Evolutionary conservation across 2,113 vertebrate genomes (phyloP), one percentile per base, ranked within the genome.

Genomic region (Puntigrus tetrazona): DNA sequence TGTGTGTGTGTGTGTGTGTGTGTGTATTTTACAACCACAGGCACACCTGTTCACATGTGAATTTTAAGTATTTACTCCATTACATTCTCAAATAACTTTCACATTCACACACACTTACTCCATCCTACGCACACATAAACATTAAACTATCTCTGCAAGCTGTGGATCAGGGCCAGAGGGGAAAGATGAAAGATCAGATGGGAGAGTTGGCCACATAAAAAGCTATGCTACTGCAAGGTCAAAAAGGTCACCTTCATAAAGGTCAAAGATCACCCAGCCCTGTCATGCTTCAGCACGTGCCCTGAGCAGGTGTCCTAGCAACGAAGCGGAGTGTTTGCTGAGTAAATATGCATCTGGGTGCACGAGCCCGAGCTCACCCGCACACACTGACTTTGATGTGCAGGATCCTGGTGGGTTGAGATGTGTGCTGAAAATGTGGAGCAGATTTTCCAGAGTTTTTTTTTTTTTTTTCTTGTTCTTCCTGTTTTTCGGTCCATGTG

Each of bases 241-340:
- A 63, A 43, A 63, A 57, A 83, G 85, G 83, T 88, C 76, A 50
- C 70, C 84, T 84, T 80, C 61, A 75, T 52, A 77, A 82, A 76
- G 89, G 88, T 91, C 88, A 92, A 84, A 91, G 87, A 85, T 92
- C 90, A 88, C 67, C 52, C 61, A 72, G 22, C 73, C 84, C 76
- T 25, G 87, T 88, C 85, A 77, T 74, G 73, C 81, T 85, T 86
- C 74, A 86, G 86, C 90, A 88, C 74, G 81, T 91, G 91, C 82
- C 88, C 85, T 31, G 7, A 86, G 84, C 89, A 89, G 89, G 88
- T 92, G 86, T 91, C 92, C 88, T 88, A 88, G 90, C 93, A 93
- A 91, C 78, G 81, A 55, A 74, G 52, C 41, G 31, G 61, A 72
- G 80, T 85, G 84, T 84, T 57, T 63, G 61, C 52, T 72, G 67